phyloP scores from a whole-genome alignment of 2,888 invertebrate species.

The Noctuana brunneofusca region DNA sequence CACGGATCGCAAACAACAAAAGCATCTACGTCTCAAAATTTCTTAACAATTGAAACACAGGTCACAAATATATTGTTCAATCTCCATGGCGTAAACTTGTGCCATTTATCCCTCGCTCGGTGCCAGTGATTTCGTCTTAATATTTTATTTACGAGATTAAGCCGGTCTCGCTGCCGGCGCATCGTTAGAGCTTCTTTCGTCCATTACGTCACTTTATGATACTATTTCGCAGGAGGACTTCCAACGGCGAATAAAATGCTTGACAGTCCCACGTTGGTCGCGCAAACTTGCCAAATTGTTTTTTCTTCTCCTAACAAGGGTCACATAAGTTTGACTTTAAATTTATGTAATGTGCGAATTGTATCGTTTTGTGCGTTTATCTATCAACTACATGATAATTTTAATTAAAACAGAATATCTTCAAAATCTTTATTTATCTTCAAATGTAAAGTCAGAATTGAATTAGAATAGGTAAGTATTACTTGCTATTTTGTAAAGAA shows the following conservation, averaged over 20 bases:
- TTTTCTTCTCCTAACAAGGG: slow-evolving; percentile 45
- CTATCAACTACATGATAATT: not conserved
- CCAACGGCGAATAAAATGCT: slow-evolving; percentile 55
- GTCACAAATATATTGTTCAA: slow-evolving; percentile 52
- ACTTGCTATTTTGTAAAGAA: no score
- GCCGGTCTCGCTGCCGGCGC: slow-evolving; percentile 53
- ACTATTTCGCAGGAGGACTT: slow-evolving; percentile 58
- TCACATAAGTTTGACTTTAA: slow-evolving; percentile 52
- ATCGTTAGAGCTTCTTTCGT: slow-evolving; percentile 65
- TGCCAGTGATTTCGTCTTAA: slow-evolving; percentile 75
- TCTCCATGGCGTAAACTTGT: slow-evolving; percentile 60
- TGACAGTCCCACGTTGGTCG: slow-evolving; percentile 51
- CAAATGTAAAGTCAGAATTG: not conserved
- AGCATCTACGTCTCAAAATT: slow-evolving; percentile 19
- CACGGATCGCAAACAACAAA: not conserved
- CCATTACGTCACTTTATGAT: slow-evolving; percentile 70
- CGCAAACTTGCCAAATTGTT: slow-evolving; percentile 49
- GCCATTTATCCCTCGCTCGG: slow-evolving; percentile 45
- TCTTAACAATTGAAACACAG: slow-evolving; percentile 41
- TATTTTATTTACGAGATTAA: slow-evolving; percentile 77
- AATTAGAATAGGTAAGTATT: no score
- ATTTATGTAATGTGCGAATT: slow-evolving; percentile 53
- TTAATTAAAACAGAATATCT: not conserved
- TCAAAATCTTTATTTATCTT: no score
- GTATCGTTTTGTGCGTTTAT: not conserved